Percentiles rank a stretch among this genome's conserved stretches.
These are phyloP conservation scores for Pseudopipra pipra DNA, from an alignment of 2,113 vertebrate genomes.

Conservation along the genomic window DNA sequence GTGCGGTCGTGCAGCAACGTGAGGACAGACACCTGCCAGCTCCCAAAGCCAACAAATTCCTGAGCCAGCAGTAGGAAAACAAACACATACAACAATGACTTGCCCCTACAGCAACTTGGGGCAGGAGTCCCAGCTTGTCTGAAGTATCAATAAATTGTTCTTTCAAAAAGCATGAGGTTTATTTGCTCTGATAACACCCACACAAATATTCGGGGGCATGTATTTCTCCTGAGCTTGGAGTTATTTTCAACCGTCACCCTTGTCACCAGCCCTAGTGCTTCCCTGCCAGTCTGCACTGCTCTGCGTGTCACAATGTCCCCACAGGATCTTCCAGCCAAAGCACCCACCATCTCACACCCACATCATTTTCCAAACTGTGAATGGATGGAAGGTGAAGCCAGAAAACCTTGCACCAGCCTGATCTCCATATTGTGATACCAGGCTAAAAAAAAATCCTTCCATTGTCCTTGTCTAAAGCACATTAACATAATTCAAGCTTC, in stretches of 20 bases:
- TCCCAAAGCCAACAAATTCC: slow-evolving; percentile 28
- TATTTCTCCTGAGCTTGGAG: background rate
- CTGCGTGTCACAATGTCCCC: background rate
- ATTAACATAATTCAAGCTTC: background rate
- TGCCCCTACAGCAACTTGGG: slow-evolving; percentile 22
- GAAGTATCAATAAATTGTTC: slow-evolving; percentile 47
- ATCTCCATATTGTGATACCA: background rate
- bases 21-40: slow-evolving; percentile 33
- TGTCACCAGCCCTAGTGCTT: background rate
- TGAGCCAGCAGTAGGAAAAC: background rate
- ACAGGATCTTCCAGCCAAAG: background rate
- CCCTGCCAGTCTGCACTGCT: background rate
- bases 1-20: background rate
- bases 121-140: slow-evolving; percentile 31
- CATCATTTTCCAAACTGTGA: background rate
- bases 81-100: slow-evolving; percentile 18
- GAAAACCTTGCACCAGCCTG: background rate
- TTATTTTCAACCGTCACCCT: background rate
- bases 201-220: background rate
- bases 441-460: rapidly evolving
- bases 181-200: background rate
- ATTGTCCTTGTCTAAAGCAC: background rate
- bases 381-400: background rate
- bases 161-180: background rate
- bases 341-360: background rate